Percentiles rank a stretch among this genome's conserved stretches.
These are phyloP conservation scores for Triplophysa bombifrons DNA, from an alignment of 2,797 vertebrate species.

Conservation along the genomic window DNA sequence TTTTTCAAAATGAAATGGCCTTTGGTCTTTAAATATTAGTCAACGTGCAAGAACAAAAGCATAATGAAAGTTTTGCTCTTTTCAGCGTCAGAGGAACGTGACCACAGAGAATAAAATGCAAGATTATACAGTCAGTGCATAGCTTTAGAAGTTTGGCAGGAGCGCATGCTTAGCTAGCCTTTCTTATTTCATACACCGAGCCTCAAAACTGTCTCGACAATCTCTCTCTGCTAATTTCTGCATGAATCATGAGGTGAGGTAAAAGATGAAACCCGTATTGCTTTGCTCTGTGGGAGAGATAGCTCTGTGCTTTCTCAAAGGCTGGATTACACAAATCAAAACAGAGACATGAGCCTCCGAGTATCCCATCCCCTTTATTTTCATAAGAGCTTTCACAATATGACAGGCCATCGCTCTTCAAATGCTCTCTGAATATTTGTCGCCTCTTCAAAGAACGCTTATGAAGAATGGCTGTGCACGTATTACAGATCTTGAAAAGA, in stretches of 20 bases:
- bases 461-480: background rate
- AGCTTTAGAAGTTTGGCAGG: constrained; percentile 41
- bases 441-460: constrained; percentile 22
- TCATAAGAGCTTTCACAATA: constrained; percentile 28
- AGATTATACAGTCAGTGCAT: background rate
- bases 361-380: constrained; percentile 24
- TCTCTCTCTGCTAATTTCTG: constrained; percentile 49
- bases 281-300: constrained; percentile 1
- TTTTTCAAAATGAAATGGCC: background rate
- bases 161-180: constrained; percentile 6
- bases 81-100: background rate
- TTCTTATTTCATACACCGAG: constrained; percentile 40
- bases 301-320: constrained; percentile 25
- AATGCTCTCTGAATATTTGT: constrained; percentile 26
- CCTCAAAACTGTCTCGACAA: constrained; percentile 30
- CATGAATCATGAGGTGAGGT: constrained; percentile 41
- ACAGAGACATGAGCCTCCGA: background rate
- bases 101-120: constrained; percentile 1
- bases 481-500: constrained; percentile 12
- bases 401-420: constrained; percentile 28
- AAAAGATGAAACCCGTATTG: constrained; percentile 45
- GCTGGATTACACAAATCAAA: constrained; percentile 38
- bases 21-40: background rate
- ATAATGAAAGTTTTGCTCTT: background rate
- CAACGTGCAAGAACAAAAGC: background rate